These are phyloP conservation scores for Seira ritae DNA, from an alignment of 2,888 invertebrate genomes.

Conservation along the genomic window DNA sequence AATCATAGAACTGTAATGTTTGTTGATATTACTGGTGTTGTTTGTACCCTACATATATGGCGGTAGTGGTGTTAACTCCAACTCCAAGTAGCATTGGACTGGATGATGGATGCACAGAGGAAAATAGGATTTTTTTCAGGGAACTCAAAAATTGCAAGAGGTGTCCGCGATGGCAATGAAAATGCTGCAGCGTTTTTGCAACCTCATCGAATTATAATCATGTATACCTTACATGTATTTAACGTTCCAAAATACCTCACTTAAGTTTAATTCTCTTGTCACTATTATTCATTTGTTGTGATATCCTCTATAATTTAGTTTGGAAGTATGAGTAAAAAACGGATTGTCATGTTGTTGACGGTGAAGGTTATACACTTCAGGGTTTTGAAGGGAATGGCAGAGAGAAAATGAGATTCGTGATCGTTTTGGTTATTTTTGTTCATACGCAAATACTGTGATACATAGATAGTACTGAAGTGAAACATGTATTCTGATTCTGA, in stretches of 20 bases:
- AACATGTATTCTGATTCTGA: not conserved
- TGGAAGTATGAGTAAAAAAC: not conserved
- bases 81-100: not conserved
- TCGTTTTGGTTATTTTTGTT: conserved; percentile 17
- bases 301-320: not conserved
- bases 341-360: conserved; percentile 19
- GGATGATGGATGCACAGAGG: not conserved
- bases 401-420: conserved; percentile 40
- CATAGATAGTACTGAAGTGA: not conserved
- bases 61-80: not conserved
- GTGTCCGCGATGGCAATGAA: conserved; percentile 31
- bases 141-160: not conserved
- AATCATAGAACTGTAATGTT: not conserved
- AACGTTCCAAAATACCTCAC: conserved; percentile 21
- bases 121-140: not conserved
- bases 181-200: conserved; percentile 29
- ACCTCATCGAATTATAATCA: conserved; percentile 27
- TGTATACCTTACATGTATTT: conserved; percentile 4
- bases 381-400: not conserved
- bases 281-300: conserved; percentile 2
- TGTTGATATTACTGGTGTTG: no score
- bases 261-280: not conserved
- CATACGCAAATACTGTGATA: not conserved
- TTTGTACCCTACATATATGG: no score
- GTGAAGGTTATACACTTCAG: conserved; percentile 29